phyloP scores from a whole-genome alignment of 2,113 vertebrate genomes.

The Grammomys dolichurus region DNA sequence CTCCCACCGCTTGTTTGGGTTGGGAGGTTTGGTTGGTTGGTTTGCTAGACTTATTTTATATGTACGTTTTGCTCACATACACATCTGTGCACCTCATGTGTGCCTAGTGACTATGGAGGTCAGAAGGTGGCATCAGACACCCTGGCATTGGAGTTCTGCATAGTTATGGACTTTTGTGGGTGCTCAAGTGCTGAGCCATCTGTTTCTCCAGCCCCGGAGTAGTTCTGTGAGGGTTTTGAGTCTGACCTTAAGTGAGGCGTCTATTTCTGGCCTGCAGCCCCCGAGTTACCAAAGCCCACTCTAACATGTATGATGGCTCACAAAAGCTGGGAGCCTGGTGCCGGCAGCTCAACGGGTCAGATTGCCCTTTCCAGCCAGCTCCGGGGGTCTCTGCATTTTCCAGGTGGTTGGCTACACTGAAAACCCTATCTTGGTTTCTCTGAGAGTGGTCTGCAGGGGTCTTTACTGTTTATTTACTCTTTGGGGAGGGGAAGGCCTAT shows the following conservation, averaged over 20 bases:
- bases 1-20: too few species aligned
- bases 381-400: background rate
- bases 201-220: background rate
- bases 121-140: background rate
- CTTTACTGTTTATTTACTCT: background rate
- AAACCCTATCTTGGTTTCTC: background rate
- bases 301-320: background rate
- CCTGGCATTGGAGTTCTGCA: background rate
- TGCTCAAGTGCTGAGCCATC: background rate
- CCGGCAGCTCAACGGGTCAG: background rate
- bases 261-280: background rate
- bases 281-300: background rate
- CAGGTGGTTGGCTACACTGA: too few species aligned
- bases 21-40: too few species aligned
- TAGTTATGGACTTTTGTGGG: background rate
- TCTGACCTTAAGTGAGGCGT: background rate
- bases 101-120: conserved; percentile 79
- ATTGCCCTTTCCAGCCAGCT: background rate
- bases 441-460: background rate
- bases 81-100: background rate
- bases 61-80: background rate
- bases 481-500: too few species aligned
- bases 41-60: background rate
- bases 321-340: background rate
- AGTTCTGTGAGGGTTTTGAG: conserved; percentile 84